Conservation (phyloP, 2,888 invertebrate species). For the Thereva nobilitata region DNA sequence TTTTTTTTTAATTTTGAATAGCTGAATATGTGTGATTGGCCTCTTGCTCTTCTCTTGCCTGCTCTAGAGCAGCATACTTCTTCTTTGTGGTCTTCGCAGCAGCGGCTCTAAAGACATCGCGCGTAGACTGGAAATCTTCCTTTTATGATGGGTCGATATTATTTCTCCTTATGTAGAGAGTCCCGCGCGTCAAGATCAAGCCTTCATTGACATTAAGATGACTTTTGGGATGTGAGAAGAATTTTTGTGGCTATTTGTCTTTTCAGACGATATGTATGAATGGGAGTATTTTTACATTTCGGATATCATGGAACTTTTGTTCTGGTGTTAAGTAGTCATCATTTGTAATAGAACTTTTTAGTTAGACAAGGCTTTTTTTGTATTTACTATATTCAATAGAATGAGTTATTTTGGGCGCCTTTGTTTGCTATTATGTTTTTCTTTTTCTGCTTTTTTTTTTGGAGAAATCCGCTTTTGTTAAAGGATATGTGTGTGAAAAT, state of each 20-base stretch:
- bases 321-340: too few relatives aligned
- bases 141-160: constrained; percentile 20
- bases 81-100: constrained; percentile 8
- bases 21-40: background rate
- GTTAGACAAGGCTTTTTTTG: too few relatives aligned
- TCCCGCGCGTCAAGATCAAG: constrained; percentile 11
- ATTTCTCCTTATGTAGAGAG: background rate
- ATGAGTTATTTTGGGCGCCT: too few relatives aligned
- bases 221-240: constrained; percentile 18
- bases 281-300: too few relatives aligned
- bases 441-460: too few relatives aligned
- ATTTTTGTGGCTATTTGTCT: constrained; percentile 19
- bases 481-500: too few relatives aligned
- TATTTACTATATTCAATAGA: too few relatives aligned
- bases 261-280: background rate
- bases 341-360: too few relatives aligned
- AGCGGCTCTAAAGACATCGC: background rate
- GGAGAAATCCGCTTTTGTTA: too few relatives aligned
- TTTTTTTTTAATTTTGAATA: background rate
- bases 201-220: constrained; percentile 14
- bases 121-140: constrained; percentile 8
- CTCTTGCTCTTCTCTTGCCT: background rate
- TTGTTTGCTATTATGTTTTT: too few relatives aligned
- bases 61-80: background rate
- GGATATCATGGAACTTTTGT: too few relatives aligned